Conservation (phyloP, 2,113 vertebrate species). For the Morone saxatilis region DNA sequence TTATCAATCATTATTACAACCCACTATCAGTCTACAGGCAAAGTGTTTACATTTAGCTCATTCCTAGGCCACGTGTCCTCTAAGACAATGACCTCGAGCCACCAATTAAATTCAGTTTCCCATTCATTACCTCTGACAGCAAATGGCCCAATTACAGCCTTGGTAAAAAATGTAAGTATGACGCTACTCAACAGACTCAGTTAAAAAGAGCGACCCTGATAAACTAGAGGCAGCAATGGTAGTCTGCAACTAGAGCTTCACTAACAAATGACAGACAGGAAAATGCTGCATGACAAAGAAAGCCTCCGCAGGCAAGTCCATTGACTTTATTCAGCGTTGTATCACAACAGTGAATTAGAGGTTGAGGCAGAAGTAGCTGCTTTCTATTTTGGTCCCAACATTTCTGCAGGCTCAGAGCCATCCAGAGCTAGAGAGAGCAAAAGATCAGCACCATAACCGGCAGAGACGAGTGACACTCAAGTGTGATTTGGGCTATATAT, state of each 20-base stretch:
- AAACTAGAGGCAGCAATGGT: conserved; percentile 24
- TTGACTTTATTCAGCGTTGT: conserved; percentile 52
- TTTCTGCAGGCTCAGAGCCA: conserved; percentile 58
- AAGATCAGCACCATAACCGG: conserved; percentile 50
- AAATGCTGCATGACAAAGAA: conserved; percentile 57
- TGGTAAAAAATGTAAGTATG: conserved; percentile 13
- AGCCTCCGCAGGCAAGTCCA: conserved; percentile 48
- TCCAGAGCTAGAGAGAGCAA: conserved; percentile 40
- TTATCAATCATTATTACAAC: conserved; percentile 8
- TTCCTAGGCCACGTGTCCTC: background rate
- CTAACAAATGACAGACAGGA: conserved; percentile 53
- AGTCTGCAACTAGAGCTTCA: conserved; percentile 58
- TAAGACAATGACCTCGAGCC: background rate
- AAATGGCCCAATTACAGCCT: conserved; percentile 20
- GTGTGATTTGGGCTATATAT: conserved; percentile 54
- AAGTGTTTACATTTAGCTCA: conserved; percentile 15
- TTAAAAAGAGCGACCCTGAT: conserved; percentile 55
- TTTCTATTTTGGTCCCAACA: conserved; percentile 62
- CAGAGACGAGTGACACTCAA: conserved; percentile 60
- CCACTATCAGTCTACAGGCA: conserved; percentile 9
- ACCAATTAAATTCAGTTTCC: conserved; percentile 19
- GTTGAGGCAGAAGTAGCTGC: conserved; percentile 40
- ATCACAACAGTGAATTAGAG: conserved; percentile 44
- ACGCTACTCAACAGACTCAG: conserved; percentile 3
- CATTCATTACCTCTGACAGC: conserved; percentile 24